Conservation (phyloP, 2,888 invertebrate genomes). For the Ephialtes manifestator region DNA sequence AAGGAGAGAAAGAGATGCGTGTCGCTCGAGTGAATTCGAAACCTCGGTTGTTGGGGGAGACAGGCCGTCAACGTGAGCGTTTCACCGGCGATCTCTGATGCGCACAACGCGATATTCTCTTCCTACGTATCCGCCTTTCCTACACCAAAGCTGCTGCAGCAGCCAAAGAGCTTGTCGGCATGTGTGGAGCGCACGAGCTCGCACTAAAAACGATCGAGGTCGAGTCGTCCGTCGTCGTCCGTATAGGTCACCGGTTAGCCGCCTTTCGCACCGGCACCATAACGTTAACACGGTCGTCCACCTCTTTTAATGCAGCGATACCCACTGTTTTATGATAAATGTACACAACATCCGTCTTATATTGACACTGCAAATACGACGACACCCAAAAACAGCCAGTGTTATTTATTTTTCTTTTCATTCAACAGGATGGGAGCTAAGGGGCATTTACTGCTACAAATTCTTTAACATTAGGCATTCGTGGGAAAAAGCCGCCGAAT, state of each 20-base stretch:
- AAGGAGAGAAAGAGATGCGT: not conserved
- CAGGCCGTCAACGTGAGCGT: conserved; percentile 55
- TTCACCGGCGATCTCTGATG: conserved; percentile 64
- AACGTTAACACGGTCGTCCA: conserved; percentile 53
- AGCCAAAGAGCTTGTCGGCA: conserved; percentile 44
- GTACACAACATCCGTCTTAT: not conserved
- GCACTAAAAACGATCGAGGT: conserved; percentile 85
- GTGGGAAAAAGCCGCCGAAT: conserved; percentile 97
- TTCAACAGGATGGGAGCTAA: conserved; percentile 94
- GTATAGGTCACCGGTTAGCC: conserved; percentile 78
- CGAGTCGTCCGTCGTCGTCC: conserved; percentile 76
- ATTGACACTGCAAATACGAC: not conserved
- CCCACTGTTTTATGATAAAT: conserved; percentile 2
- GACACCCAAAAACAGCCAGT: not conserved
- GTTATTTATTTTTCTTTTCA: conserved; percentile 68
- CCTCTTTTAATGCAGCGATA: conserved; percentile 37
- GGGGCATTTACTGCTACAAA: conserved; percentile 97
- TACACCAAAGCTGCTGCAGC: conserved; percentile 57
- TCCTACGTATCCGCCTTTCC: conserved; percentile 49
- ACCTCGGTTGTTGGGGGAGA: conserved; percentile 41
- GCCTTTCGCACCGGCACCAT: conserved; percentile 73
- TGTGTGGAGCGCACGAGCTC: conserved; percentile 64
- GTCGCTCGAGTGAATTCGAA: conserved; percentile 64
- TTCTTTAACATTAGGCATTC: conserved; percentile 98
- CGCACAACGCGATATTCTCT: conserved; percentile 43